These are phyloP conservation scores for Atherix ibis DNA, from an alignment of 2,888 invertebrate species.

Conservation along the genomic window DNA sequence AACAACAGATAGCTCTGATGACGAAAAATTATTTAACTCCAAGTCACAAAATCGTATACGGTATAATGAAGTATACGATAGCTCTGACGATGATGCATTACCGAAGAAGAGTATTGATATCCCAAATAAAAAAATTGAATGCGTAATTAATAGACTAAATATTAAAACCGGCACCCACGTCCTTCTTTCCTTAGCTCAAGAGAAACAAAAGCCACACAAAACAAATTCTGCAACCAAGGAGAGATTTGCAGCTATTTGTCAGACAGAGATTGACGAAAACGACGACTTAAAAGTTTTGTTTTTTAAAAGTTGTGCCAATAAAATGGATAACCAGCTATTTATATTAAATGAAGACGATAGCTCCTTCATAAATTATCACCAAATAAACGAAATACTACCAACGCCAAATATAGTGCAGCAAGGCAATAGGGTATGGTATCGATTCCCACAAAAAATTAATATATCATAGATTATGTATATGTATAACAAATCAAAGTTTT, in stretches of 20 bases:
- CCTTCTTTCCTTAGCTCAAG: slow-evolving; percentile 4
- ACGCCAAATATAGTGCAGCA: neutral
- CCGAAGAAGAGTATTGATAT: neutral
- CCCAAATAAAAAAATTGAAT: no score
- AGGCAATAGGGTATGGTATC: neutral
- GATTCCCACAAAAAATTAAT: no score
- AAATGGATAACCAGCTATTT: slow-evolving; percentile 7
- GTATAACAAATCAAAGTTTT: no score
- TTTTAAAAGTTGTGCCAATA: neutral
- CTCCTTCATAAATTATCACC: neutral
- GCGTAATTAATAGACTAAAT: slow-evolving; percentile 5
- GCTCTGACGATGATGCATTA: slow-evolving; percentile 2
- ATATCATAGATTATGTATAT: no score
- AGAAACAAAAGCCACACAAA: no score
- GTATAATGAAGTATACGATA: slow-evolving; percentile 1
- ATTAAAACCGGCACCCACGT: slow-evolving; percentile 7
- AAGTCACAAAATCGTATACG: neutral
- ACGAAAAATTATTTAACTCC: neutral
- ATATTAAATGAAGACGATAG: slow-evolving; percentile 7
- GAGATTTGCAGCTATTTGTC: slow-evolving; percentile 8
- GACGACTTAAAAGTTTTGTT: slow-evolving; percentile 7
- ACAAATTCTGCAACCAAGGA: slow-evolving; percentile 6
- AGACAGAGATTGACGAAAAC: slow-evolving; percentile 1
- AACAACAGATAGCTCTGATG: neutral
- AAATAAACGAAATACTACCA: neutral